A percentile compares a stretch with the other conserved stretches of the same genome.
These are phyloP conservation scores for Bathynomus jamesi DNA, from an alignment of 1,140 invertebrate genomes.

Conservation along the genomic window DNA sequence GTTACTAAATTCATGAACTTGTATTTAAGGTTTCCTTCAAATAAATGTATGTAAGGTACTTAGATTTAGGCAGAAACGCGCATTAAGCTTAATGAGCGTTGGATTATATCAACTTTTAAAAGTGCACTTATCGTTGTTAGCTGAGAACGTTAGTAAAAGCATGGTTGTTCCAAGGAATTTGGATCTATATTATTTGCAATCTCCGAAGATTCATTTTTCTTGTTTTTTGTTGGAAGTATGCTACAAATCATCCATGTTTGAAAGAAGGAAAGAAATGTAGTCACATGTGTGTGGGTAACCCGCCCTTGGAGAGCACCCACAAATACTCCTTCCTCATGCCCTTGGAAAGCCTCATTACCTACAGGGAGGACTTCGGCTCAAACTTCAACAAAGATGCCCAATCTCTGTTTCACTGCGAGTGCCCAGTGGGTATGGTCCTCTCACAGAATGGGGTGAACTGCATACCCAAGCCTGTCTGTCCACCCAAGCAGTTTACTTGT, in stretches of 20 bases:
- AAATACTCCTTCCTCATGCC: slow-evolving; percentile 4
- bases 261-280: not conserved
- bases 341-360: slow-evolving; percentile 18
- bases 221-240: slow-evolving; percentile 24
- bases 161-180: too few species aligned
- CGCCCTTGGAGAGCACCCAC: not conserved
- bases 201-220: too few species aligned
- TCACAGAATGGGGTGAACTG: slow-evolving; percentile 62
- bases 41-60: too few species aligned
- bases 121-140: too few species aligned
- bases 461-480: slow-evolving; percentile 62
- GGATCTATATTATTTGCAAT: too few species aligned
- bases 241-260: slow-evolving; percentile 37
- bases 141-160: too few species aligned
- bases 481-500: slow-evolving; percentile 68
- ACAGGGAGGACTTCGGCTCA: slow-evolving; percentile 58
- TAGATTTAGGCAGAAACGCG: too few species aligned
- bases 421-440: slow-evolving; percentile 64
- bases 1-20: too few species aligned
- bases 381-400: slow-evolving; percentile 46
- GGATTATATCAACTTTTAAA: too few species aligned
- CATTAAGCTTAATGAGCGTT: too few species aligned
- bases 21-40: too few species aligned
- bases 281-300: not conserved
- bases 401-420: slow-evolving; percentile 54